A percentile compares a stretch with the other conserved stretches of the same genome.
Conservation (phyloP, 2,888 invertebrate genomes). For the Seladonia tumulorum region DNA sequence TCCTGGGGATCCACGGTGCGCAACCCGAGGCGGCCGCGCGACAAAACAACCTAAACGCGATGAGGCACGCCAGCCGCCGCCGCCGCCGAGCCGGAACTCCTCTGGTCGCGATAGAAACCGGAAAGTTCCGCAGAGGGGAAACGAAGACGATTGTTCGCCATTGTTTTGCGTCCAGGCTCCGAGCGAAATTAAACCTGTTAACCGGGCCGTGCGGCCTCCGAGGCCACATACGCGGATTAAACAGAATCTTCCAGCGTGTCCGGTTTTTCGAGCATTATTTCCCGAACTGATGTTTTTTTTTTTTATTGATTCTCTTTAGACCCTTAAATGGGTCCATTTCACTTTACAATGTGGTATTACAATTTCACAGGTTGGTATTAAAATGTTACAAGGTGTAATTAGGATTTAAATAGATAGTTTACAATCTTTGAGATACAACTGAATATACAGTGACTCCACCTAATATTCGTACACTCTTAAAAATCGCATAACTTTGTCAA, state of each 20-base stretch:
- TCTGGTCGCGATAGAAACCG: slow-evolving; percentile 13
- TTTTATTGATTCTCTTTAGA: no score
- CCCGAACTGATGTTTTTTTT: no score
- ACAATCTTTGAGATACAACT: no score
- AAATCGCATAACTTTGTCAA: no score
- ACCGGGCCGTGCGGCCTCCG: background rate
- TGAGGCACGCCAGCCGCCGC: slow-evolving; percentile 18
- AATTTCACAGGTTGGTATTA: no score
- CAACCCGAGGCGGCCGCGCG: background rate
- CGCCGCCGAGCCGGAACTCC: slow-evolving; percentile 1
- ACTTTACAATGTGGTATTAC: no score
- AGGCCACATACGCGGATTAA: background rate
- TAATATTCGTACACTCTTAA: no score
- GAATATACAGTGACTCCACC: no score
- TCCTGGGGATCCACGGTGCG: slow-evolving; percentile 13
- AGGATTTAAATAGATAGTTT: no score
- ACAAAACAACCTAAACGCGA: slow-evolving; percentile 29
- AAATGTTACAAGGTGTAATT: no score
- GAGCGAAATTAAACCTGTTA: background rate
- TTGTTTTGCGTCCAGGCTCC: background rate
- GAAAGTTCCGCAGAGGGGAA: slow-evolving; percentile 15
- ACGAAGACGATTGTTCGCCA: background rate
- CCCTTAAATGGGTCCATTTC: no score
- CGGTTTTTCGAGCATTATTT: background rate
- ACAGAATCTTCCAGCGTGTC: background rate